Percentiles rank a stretch among this genome's conserved stretches.
phyloP scores from a whole-genome alignment of 2,888 invertebrate species.

The Ichneumon xanthorius region DNA sequence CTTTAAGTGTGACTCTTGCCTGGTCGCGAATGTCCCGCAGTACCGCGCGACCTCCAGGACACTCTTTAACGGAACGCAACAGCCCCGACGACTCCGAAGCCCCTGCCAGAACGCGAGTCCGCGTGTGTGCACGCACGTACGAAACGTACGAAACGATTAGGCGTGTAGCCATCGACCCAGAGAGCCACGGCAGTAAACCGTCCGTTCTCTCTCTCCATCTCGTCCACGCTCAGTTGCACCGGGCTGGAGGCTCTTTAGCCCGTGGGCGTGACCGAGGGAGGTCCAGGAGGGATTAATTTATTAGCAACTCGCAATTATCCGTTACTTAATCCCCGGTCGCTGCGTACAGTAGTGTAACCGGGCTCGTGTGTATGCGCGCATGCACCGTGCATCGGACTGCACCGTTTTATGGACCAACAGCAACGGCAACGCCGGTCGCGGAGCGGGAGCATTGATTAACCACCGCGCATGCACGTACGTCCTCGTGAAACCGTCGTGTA shows the following conservation, averaged over 20 bases:
- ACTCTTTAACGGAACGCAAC: slow-evolving; percentile 59
- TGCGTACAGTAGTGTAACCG: slow-evolving; percentile 42
- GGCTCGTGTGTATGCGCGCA: slow-evolving; percentile 17
- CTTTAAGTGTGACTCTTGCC: neutral
- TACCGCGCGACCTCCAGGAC: slow-evolving; percentile 40
- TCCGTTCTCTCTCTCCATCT: neutral
- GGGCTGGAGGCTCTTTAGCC: slow-evolving; percentile 57
- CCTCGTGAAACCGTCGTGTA: neutral
- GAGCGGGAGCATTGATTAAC: slow-evolving; percentile 47
- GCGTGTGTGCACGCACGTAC: slow-evolving; percentile 49
- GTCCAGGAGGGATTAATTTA: slow-evolving; percentile 79
- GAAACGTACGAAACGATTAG: slow-evolving; percentile 76
- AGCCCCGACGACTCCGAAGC: slow-evolving; percentile 57
- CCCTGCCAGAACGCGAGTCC: slow-evolving; percentile 55
- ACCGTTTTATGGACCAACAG: slow-evolving; percentile 8
- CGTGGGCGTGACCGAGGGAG: slow-evolving; percentile 80
- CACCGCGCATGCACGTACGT: slow-evolving; percentile 12
- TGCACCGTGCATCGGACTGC: neutral
- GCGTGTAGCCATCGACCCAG: slow-evolving; percentile 62
- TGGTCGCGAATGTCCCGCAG: neutral
- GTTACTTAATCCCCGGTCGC: slow-evolving; percentile 76
- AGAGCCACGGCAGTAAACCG: slow-evolving; percentile 3
- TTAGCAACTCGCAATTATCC: slow-evolving; percentile 81
- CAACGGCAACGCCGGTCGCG: neutral
- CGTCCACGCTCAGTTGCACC: slow-evolving; percentile 47